These are phyloP conservation scores for Zaprionus tsacasi DNA, from an alignment of 1,140 invertebrate species.

Conservation along the genomic window DNA sequence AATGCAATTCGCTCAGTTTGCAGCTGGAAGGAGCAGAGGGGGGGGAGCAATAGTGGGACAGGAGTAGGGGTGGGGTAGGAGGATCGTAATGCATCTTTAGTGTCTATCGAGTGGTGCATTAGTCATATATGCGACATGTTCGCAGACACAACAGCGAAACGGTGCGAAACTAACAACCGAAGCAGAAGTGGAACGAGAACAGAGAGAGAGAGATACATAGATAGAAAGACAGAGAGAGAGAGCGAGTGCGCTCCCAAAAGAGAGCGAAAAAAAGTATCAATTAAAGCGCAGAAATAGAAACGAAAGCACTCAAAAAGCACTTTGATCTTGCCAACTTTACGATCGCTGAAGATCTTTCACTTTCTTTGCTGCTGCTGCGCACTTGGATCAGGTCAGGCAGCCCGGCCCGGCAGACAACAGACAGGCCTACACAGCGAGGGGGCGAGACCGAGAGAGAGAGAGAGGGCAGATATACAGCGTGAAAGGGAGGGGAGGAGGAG, in stretches of 20 bases:
- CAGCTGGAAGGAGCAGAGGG: neutral
- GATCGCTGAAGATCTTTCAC: constrained; percentile 56
- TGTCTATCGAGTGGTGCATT: constrained; percentile 82
- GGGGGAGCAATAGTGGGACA: no score
- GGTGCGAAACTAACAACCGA: constrained; percentile 11
- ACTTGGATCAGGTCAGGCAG: constrained; percentile 26
- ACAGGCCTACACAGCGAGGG: neutral
- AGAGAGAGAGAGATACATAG: neutral
- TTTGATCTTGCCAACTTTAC: constrained; percentile 75
- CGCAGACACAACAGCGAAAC: constrained; percentile 37
- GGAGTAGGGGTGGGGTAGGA: neutral
- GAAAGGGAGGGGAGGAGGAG: neutral
- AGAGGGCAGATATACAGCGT: neutral
- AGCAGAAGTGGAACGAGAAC: constrained; percentile 23
- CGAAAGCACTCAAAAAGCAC: constrained; percentile 63
- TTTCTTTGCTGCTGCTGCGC: constrained; percentile 20
- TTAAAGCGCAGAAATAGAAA: constrained; percentile 71
- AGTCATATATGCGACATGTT: constrained; percentile 61
- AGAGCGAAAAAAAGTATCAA: constrained; percentile 68
- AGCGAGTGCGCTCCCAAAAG: neutral
- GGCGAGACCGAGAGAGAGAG: neutral
- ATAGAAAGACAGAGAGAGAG: neutral
- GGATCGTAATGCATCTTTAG: constrained; percentile 76
- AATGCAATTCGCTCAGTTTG: constrained; percentile 66
- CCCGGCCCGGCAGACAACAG: constrained; percentile 18